Evolutionary conservation across 2,113 vertebrate genomes (phyloP).

Genomic region (Ciconia maguari): DNA sequence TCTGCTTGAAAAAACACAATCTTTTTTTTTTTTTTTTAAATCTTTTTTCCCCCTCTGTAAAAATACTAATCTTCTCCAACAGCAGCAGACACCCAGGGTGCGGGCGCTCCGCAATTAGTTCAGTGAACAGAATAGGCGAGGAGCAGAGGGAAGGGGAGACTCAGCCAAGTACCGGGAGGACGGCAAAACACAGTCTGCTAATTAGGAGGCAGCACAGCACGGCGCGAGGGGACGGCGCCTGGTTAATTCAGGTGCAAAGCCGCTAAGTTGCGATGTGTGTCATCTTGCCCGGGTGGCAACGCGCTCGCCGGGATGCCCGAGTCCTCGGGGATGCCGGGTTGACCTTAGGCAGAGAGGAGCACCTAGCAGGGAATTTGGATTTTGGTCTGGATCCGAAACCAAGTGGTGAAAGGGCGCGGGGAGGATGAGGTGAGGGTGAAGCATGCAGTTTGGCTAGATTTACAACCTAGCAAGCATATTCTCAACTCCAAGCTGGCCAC

Average conservation of each 20-base stretch:
- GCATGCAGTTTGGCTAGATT: not conserved
- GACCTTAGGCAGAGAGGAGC: not conserved
- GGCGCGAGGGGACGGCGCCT: not conserved
- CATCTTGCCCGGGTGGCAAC: rapidly evolving
- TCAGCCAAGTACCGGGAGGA: not conserved
- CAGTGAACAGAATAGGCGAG: not conserved
- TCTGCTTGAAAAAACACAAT: slow-evolving; percentile 75
- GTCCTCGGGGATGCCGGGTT: not conserved
- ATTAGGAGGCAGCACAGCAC: not conserved
- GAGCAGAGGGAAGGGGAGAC: slow-evolving; percentile 50
- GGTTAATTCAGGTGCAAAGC: not conserved
- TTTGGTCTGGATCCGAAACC: not conserved
- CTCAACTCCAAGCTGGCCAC: not conserved
- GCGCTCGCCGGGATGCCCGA: rapidly evolving
- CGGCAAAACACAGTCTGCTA: not conserved
- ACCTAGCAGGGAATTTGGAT: not conserved
- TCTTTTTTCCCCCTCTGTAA: slow-evolving; percentile 25
- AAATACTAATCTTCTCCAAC: slow-evolving; percentile 73
- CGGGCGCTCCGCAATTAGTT: slow-evolving; percentile 67
- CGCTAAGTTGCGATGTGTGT: rapidly evolving
- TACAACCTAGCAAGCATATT: rapidly evolving
- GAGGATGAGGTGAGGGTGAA: not conserved
- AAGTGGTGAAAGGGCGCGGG: not conserved
- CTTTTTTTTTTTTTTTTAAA: slow-evolving; percentile 36
- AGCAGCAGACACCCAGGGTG: slow-evolving; percentile 63